Conservation (phyloP, 2,888 invertebrate species). For the Pomacea canaliculata region DNA sequence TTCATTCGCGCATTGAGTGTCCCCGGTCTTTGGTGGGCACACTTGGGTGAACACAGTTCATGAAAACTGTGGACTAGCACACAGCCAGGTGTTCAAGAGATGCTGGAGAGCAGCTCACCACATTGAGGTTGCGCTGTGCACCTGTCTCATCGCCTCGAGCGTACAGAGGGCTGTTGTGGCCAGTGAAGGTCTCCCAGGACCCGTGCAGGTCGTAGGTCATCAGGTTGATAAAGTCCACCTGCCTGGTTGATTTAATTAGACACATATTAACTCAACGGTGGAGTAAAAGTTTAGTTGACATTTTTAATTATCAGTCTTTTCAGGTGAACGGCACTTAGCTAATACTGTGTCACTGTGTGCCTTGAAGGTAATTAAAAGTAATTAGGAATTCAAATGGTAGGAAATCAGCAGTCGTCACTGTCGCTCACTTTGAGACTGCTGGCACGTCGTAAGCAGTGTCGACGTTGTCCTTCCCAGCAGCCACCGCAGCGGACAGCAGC, state of each 20-base stretch:
- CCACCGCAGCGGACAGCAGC: conserved; percentile 64
- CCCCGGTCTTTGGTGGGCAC: too few species aligned
- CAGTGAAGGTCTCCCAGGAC: conserved; percentile 59
- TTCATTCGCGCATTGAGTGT: too few species aligned
- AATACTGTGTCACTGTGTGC: too few species aligned
- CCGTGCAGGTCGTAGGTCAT: conserved; percentile 65
- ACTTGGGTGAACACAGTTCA: too few species aligned
- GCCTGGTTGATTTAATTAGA: conserved; percentile 32
- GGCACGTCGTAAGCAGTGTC: conserved; percentile 63
- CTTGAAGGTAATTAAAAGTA: too few species aligned
- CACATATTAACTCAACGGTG: neutral
- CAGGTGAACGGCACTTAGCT: too few species aligned
- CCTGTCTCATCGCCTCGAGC: conserved; percentile 38
- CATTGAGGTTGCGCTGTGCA: conserved; percentile 30
- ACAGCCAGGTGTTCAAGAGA: too few species aligned
- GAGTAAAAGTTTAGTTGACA: neutral
- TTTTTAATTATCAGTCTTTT: too few species aligned
- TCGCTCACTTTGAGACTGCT: conserved; percentile 45
- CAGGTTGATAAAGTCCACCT: conserved; percentile 55
- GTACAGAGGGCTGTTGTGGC: conserved; percentile 65
- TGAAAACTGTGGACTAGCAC: too few species aligned
- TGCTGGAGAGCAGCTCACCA: conserved; percentile 21
- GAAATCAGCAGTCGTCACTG: too few species aligned
- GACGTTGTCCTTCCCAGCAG: conserved; percentile 61
- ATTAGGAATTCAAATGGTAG: too few species aligned